A percentile compares a stretch with the other conserved stretches of the same genome.
Evolutionary conservation across 2,797 vertebrate genomes (phyloP).

Genomic region (Sebastes matsubarae): DNA sequence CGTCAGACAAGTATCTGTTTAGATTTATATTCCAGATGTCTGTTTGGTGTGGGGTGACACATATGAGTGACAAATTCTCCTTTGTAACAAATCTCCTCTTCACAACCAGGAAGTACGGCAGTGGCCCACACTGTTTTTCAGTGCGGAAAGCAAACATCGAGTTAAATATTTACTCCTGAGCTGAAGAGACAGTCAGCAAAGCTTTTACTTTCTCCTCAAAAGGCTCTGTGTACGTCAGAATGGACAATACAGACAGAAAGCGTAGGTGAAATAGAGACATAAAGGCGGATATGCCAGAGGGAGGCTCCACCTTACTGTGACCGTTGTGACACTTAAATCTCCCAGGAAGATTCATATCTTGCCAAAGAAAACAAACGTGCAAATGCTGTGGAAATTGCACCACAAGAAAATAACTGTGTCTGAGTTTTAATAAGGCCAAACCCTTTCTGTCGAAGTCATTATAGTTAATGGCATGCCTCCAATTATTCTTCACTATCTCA

Average conservation of each 20-base stretch:
- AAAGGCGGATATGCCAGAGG: not conserved
- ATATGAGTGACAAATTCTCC: not conserved
- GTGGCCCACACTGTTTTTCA: not conserved
- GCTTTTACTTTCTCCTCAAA: conserved; percentile 8
- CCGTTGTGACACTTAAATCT: not conserved
- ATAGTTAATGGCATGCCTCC: not conserved
- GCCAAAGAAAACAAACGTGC: not conserved
- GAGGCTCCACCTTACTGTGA: not conserved
- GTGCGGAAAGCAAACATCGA: conserved; percentile 36
- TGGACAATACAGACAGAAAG: not conserved
- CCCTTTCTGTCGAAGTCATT: not conserved
- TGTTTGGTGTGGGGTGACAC: not conserved
- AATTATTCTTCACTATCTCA: not conserved
- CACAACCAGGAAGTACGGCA: not conserved
- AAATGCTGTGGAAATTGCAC: not conserved
- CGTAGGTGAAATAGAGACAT: not conserved
- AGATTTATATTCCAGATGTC: not conserved
- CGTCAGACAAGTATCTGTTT: not conserved
- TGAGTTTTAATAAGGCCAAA: not conserved
- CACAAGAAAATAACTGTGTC: not conserved
- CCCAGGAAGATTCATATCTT: not conserved
- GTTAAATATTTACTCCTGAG: conserved; percentile 56
- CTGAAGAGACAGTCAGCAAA: not conserved
- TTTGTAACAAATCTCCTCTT: not conserved
- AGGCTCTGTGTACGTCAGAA: not conserved